A percentile compares a stretch with the other conserved stretches of the same genome.
phyloP scores from a whole-genome alignment of 2,797 vertebrate genomes.

The Heliangelus exortis region DNA sequence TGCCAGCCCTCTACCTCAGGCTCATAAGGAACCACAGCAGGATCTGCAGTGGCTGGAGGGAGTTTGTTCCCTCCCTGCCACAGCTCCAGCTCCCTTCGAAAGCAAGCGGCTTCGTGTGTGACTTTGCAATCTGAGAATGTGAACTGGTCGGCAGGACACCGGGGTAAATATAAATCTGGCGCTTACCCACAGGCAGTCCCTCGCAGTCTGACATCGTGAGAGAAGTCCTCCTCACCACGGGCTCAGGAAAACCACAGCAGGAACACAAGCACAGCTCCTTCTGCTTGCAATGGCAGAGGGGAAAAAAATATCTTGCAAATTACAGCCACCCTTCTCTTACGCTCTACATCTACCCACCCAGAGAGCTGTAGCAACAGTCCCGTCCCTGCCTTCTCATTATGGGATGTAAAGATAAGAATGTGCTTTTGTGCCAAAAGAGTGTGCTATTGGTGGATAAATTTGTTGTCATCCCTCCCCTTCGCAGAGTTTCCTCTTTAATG shows the following conservation, averaged over 20 bases:
- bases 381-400: slow-evolving; percentile 74
- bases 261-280: slow-evolving; percentile 13
- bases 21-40: not conserved
- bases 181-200: slow-evolving; percentile 91
- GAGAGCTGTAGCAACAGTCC: slow-evolving; percentile 71
- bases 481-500: slow-evolving; percentile 78
- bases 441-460: slow-evolving; percentile 94
- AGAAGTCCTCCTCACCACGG: slow-evolving; percentile 63
- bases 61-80: not conserved
- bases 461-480: slow-evolving; percentile 85
- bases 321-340: slow-evolving; percentile 44
- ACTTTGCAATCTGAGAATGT: slow-evolving; percentile 71
- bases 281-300: not conserved
- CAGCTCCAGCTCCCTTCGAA: not conserved
- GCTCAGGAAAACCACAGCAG: slow-evolving; percentile 48
- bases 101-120: not conserved
- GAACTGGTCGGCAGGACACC: slow-evolving; percentile 37
- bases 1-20: not conserved
- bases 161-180: slow-evolving; percentile 80
- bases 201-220: slow-evolving; percentile 94
- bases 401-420: slow-evolving; percentile 84
- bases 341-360: slow-evolving; percentile 73
- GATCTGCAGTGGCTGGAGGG: not conserved
- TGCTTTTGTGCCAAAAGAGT: slow-evolving; percentile 81
- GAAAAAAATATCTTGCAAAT: not conserved